phyloP scores from a whole-genome alignment of 2,888 invertebrate species.

The Nasonia oneida region DNA sequence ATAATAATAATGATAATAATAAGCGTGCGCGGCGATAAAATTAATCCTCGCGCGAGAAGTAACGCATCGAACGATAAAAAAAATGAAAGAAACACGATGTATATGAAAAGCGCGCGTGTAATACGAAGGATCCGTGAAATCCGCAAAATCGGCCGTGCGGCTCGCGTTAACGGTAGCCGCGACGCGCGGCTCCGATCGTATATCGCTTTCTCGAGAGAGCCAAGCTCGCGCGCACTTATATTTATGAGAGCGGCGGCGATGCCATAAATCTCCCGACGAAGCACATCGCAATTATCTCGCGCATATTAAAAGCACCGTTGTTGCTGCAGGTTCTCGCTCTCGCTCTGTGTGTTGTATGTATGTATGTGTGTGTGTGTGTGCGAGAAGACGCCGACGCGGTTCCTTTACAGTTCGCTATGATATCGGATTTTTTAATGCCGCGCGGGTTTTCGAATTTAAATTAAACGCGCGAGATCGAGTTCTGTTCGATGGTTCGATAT shows the following conservation, averaged over 20 bases:
- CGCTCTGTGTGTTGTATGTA: background rate
- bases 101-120: background rate
- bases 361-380: too few species aligned
- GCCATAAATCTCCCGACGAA: constrained; percentile 58
- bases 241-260: constrained; percentile 52
- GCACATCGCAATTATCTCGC: constrained; percentile 63
- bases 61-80: background rate
- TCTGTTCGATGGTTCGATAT: background rate
- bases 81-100: background rate
- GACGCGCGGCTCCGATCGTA: constrained; percentile 10
- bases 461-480: background rate
- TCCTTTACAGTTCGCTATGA: background rate
- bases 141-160: constrained; percentile 19
- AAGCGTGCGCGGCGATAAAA: background rate
- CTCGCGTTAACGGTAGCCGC: constrained; percentile 56
- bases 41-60: constrained; percentile 11
- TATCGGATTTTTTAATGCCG: background rate
- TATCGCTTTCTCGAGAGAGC: constrained; percentile 47
- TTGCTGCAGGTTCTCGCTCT: constrained; percentile 51
- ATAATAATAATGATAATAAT: background rate
- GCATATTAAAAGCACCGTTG: constrained; percentile 74
- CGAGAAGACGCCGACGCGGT: background rate
- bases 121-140: constrained; percentile 38
- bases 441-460: background rate
- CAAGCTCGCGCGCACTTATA: constrained; percentile 12